Evolutionary conservation across 2,113 vertebrate genomes (phyloP).

Genomic region (Gallinago jamesoni): DNA sequence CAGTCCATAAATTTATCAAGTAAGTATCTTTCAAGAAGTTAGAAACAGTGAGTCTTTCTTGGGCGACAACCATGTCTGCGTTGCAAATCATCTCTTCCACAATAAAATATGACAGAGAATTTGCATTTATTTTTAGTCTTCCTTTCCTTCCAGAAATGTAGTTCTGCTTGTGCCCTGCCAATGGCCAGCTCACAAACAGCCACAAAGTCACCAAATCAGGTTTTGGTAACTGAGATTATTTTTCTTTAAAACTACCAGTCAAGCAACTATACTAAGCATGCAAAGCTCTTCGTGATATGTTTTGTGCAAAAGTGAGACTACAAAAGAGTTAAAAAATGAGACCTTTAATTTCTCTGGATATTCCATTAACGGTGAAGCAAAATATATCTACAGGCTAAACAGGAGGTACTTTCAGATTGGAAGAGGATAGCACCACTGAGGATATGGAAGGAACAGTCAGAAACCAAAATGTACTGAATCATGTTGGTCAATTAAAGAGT

Average conservation of each 20-base stretch:
- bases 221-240: background rate
- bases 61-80: background rate
- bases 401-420: background rate
- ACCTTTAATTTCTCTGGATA: background rate
- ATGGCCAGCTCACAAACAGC: background rate
- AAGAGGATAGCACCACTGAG: background rate
- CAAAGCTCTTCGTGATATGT: background rate
- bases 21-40: background rate
- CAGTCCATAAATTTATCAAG: background rate
- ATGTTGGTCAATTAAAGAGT: background rate
- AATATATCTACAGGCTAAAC: background rate
- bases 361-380: background rate
- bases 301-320: background rate
- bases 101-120: background rate
- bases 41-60: background rate
- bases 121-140: background rate
- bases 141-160: background rate
- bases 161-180: background rate
- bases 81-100: background rate
- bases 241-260: background rate
- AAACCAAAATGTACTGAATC: conserved; percentile 8
- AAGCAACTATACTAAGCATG: background rate
- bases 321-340: background rate
- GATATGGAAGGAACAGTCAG: background rate
- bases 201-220: background rate